Percentiles rank a stretch among this genome's conserved stretches.
phyloP scores from a whole-genome alignment of 2,113 vertebrate species.

The Paradoxurus hermaphroditus region DNA sequence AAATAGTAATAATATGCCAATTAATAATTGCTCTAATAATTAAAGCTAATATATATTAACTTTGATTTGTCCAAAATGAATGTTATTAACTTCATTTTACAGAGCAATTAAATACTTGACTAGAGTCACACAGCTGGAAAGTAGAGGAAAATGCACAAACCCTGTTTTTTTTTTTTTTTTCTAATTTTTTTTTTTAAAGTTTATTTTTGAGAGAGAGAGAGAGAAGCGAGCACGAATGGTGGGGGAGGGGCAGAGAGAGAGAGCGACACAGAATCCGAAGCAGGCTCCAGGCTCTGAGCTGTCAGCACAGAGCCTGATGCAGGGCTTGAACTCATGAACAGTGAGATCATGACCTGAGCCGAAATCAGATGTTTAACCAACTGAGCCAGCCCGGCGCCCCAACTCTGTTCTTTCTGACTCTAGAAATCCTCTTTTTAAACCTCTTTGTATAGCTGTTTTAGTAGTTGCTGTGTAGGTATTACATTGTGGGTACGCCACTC shows the following conservation, averaged over 20 bases:
- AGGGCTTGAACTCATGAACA: no score
- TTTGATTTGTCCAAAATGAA: background rate
- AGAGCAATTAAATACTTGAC: background rate
- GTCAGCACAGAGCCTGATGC: no score
- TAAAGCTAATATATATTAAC: background rate
- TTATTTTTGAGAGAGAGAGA: no score
- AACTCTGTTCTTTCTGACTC: background rate
- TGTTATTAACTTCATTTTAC: background rate
- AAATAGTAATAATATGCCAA: background rate
- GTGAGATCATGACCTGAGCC: no score
- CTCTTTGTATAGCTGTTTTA: background rate
- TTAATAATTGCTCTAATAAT: background rate
- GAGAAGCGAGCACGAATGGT: no score
- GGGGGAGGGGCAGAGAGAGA: no score
- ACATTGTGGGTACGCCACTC: accelerated
- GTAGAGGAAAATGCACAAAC: background rate
- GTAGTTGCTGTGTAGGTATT: background rate
- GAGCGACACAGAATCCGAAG: no score
- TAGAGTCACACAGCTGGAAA: background rate
- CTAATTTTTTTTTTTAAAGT: no score
- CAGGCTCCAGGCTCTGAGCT: no score
- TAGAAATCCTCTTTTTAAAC: background rate
- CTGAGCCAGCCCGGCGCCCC: no score
- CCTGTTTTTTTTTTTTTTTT: constrained; percentile 25
- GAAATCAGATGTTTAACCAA: no score